phyloP scores from a whole-genome alignment of 2,888 invertebrate species.

The Muschampia plurimacula region DNA sequence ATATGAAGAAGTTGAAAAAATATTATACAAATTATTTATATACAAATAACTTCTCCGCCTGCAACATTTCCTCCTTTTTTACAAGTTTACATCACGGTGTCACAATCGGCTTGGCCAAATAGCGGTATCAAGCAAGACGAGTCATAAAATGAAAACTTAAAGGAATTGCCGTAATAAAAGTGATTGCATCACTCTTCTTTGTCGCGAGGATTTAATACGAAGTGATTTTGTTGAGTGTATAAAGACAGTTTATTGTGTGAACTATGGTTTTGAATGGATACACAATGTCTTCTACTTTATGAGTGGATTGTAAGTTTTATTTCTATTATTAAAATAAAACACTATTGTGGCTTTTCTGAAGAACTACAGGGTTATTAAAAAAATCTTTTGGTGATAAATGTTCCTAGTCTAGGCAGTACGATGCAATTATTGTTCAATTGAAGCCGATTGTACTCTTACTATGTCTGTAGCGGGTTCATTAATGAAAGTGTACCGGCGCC shows the following conservation, averaged over 20 bases:
- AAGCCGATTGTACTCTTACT: neutral
- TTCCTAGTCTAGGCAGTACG: neutral
- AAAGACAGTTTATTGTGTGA: constrained; percentile 41
- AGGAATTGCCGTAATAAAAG: constrained; percentile 56
- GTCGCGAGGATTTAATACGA: constrained; percentile 49
- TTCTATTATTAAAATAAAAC: neutral
- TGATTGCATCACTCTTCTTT: constrained; percentile 51
- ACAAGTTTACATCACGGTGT: constrained; percentile 30
- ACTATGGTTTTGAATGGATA: neutral
- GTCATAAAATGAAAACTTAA: constrained; percentile 50
- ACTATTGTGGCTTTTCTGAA: too few relatives aligned
- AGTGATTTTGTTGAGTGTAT: constrained; percentile 54
- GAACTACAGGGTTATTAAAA: too few relatives aligned
- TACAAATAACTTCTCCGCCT: too few relatives aligned
- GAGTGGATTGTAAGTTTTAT: neutral
- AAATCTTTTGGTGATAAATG: too few relatives aligned
- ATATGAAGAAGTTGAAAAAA: too few relatives aligned
- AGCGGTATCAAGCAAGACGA: constrained; percentile 24
- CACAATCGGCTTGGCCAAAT: constrained; percentile 32
- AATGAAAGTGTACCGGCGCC: neutral
- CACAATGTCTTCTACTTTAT: neutral
- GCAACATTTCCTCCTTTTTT: neutral
- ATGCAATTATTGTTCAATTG: neutral
- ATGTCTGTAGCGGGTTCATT: neutral
- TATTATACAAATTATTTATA: too few relatives aligned